Conservation (phyloP, 2,888 invertebrate genomes). For the Xylota sylvarum region DNA sequence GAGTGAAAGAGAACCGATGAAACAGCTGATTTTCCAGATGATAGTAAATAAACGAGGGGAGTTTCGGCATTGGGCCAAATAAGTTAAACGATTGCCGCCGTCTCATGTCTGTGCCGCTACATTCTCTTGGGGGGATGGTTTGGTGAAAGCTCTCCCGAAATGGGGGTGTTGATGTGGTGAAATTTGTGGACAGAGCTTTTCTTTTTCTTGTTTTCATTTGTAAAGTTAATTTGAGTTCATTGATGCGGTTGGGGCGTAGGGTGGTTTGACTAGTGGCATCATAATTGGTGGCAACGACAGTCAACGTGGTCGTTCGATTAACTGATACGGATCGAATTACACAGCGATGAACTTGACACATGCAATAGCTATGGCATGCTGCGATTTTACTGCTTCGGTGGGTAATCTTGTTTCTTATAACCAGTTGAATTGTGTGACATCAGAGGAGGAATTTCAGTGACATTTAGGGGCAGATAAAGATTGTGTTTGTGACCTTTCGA, state of each 20-base stretch:
- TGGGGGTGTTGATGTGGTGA: not conserved
- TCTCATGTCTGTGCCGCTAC: not conserved
- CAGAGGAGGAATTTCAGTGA: not conserved
- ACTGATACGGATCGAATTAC: constrained; percentile 60
- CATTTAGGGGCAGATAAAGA: not conserved
- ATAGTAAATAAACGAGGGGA: constrained; percentile 72
- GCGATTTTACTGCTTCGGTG: constrained; percentile 50
- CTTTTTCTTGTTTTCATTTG: constrained; percentile 46
- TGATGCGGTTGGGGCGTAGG: constrained; percentile 59
- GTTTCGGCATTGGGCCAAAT: constrained; percentile 61
- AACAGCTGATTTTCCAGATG: constrained; percentile 61
- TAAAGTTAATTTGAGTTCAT: constrained; percentile 70
- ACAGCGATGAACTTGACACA: constrained; percentile 55
- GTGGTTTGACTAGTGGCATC: constrained; percentile 36
- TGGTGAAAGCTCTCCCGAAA: constrained; percentile 50
- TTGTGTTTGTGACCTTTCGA: too few species aligned
- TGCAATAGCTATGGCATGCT: constrained; percentile 49
- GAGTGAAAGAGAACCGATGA: constrained; percentile 18
- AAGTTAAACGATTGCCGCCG: constrained; percentile 13
- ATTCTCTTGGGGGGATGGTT: constrained; percentile 5
- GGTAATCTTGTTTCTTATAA: constrained; percentile 29
- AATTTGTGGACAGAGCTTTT: constrained; percentile 16
- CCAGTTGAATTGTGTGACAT: constrained; percentile 2
- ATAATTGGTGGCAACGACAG: constrained; percentile 55
- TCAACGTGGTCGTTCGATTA: constrained; percentile 64